Conservation (phyloP, 2,113 vertebrate species). For the Ailurus styani region DNA sequence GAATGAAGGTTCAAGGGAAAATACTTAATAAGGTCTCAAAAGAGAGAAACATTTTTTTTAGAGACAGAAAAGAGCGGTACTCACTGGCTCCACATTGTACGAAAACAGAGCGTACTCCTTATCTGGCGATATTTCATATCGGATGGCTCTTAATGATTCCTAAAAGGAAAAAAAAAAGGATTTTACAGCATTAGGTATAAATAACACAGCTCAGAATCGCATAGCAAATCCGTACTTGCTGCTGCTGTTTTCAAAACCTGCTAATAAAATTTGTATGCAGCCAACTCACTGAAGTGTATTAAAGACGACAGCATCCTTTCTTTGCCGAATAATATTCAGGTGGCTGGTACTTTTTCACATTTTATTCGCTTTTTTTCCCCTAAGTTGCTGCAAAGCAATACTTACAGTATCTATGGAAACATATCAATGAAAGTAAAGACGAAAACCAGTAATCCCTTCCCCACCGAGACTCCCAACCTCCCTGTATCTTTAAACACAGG, state of each 20-base stretch:
- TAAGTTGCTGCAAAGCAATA: not conserved
- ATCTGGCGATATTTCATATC: slow-evolving; percentile 95
- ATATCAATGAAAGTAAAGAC: not conserved
- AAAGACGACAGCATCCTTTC: not conserved
- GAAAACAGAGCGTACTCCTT: slow-evolving; percentile 93
- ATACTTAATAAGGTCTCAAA: not conserved
- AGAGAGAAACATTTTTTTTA: not conserved
- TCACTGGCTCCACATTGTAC: slow-evolving; percentile 92
- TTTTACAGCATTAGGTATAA: not conserved
- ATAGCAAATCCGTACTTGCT: too few species aligned
- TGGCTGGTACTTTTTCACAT: not conserved
- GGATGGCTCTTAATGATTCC: slow-evolving; percentile 94
- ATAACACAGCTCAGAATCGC: too few species aligned
- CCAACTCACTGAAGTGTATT: not conserved
- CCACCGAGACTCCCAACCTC: not conserved
- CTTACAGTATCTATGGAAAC: not conserved
- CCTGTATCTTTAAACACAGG: fast-evolving
- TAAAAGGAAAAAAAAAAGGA: slow-evolving; percentile 72
- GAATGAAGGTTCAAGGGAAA: not conserved
- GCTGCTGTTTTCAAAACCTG: not conserved
- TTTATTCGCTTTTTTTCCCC: not conserved
- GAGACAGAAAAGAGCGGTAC: slow-evolving; percentile 57
- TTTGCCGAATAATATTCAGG: not conserved
- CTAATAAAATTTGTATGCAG: not conserved
- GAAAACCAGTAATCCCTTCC: not conserved